Evolutionary conservation across 1,140 invertebrate species (phyloP).

Genomic region (Orchestia grillus): DNA sequence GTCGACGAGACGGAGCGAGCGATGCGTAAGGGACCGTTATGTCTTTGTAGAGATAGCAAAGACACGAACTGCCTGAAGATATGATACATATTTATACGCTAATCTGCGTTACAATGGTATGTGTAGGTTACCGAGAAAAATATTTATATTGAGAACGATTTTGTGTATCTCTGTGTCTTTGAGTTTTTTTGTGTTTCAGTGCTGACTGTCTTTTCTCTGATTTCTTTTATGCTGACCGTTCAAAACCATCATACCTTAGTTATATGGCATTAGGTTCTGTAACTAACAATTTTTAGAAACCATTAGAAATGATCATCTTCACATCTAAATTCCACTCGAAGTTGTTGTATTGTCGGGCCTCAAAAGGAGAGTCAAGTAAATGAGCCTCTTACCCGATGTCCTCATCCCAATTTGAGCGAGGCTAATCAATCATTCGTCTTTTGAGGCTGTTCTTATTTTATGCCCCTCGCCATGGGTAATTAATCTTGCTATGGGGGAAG

Average conservation of each 20-base stretch:
- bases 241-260: not conserved
- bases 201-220: not conserved
- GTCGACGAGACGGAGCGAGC: no score
- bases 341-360: not conserved
- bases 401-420: constrained; percentile 5
- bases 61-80: not conserved
- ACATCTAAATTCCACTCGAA: not conserved
- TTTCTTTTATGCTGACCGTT: not conserved
- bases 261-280: not conserved
- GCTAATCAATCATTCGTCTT: constrained; percentile 28
- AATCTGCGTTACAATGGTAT: not conserved
- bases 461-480: constrained; percentile 37
- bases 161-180: not conserved
- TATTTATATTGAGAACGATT: not conserved
- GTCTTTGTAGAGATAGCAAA: not conserved
- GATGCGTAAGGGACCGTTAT: not conserved
- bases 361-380: not conserved
- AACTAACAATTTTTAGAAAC: not conserved
- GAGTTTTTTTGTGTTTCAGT: not conserved
- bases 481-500: constrained; percentile 8
- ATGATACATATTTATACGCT: not conserved
- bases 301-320: not conserved
- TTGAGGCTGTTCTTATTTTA: constrained; percentile 21
- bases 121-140: not conserved
- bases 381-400: not conserved